Evolutionary conservation across 2,797 vertebrate genomes (phyloP).

Genomic region (Lophius americanus): DNA sequence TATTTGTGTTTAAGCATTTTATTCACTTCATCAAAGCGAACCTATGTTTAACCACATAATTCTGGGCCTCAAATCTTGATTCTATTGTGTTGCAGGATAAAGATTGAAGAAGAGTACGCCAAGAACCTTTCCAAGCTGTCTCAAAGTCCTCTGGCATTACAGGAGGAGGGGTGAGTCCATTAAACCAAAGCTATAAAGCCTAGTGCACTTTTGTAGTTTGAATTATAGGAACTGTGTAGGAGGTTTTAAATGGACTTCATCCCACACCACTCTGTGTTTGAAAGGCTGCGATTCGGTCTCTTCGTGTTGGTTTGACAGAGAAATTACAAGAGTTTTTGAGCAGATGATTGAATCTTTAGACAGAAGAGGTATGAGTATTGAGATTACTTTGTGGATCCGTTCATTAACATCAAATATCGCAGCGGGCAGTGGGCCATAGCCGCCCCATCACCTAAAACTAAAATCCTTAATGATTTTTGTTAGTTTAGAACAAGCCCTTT

Average conservation of each 20-base stretch:
- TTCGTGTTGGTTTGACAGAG: conserved; percentile 3
- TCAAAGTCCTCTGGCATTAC: conserved; percentile 92
- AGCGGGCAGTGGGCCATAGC: too few relatives aligned
- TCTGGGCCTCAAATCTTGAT: conserved; percentile 22
- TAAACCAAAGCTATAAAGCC: conserved; percentile 4
- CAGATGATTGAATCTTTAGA: neutral
- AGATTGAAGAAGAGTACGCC: conserved; percentile 98
- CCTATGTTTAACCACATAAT: conserved; percentile 17
- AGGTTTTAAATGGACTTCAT: conserved; percentile 17
- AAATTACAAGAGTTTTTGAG: neutral
- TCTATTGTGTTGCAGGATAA: conserved; percentile 86
- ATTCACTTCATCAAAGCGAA: neutral
- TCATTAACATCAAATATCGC: too few relatives aligned
- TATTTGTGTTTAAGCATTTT: neutral
- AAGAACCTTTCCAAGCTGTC: conserved; percentile 98
- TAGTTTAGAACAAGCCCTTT: too few relatives aligned
- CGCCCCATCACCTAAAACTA: too few relatives aligned
- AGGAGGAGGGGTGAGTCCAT: conserved; percentile 93
- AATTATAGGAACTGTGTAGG: conserved; percentile 19
- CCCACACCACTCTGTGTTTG: conserved; percentile 7
- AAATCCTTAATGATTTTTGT: too few relatives aligned
- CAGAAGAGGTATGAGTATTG: neutral
- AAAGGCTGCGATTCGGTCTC: neutral
- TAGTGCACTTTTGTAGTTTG: neutral
- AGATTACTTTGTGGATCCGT: neutral